phyloP scores from a whole-genome alignment of 2,113 vertebrate species.

The Lasiurus borealis region DNA sequence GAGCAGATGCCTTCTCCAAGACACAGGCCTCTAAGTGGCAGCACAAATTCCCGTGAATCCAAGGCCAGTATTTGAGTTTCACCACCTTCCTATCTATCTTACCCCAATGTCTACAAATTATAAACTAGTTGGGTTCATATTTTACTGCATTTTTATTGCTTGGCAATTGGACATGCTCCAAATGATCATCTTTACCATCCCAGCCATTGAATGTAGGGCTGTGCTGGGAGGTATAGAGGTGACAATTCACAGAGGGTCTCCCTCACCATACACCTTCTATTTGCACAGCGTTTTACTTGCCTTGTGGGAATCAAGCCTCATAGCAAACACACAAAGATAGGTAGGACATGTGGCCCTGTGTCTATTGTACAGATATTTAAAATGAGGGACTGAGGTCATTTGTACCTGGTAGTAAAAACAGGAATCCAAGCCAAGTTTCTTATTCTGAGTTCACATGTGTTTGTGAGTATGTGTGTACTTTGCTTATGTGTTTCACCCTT shows the following conservation, averaged over 20 bases:
- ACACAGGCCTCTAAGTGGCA: background rate
- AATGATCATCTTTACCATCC: background rate
- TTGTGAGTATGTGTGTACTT: background rate
- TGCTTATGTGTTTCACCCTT: background rate
- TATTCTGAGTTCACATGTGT: background rate
- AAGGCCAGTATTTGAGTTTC: background rate
- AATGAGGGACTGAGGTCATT: background rate
- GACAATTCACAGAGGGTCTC: background rate
- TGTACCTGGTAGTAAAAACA: background rate
- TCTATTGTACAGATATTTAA: background rate
- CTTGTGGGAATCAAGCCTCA: background rate
- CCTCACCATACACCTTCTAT: fast-evolving
- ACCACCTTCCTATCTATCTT: background rate
- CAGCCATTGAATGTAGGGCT: too few relatives aligned
- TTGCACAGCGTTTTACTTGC: background rate
- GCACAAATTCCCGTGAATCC: background rate
- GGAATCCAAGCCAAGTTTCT: background rate
- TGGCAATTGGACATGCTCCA: background rate
- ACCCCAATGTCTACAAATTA: background rate
- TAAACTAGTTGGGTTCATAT: background rate
- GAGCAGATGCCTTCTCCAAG: background rate
- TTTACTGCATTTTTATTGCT: background rate
- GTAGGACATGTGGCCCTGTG: background rate
- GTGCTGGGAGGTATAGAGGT: background rate
- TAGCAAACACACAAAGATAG: background rate